phyloP scores from a whole-genome alignment of 2,113 vertebrate genomes.

The Sporophila hypoxantha region DNA sequence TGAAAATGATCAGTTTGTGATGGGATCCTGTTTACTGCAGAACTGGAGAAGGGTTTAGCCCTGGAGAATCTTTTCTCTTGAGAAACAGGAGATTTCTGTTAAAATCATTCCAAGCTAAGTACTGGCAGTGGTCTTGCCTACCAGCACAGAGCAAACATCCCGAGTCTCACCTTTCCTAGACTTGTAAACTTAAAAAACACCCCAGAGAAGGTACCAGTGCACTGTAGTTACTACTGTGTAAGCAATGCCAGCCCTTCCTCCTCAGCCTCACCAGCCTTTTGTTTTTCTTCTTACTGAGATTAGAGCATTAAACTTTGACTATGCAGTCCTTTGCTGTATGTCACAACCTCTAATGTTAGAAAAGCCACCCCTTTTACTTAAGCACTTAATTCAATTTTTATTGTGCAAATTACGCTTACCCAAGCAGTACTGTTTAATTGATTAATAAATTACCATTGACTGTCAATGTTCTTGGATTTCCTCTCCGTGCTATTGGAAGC shows the following conservation, averaged over 20 bases:
- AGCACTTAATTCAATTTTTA: constrained; percentile 66
- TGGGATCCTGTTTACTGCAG: not conserved
- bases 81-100: not conserved
- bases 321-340: not conserved
- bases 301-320: not conserved
- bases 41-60: not conserved
- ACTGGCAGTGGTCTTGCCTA: not conserved
- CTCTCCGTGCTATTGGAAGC: constrained; percentile 59
- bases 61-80: not conserved
- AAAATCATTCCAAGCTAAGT: not conserved
- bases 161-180: not conserved
- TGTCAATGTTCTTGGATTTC: constrained; percentile 52
- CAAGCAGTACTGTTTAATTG: constrained; percentile 62
- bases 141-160: not conserved
- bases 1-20: not conserved
- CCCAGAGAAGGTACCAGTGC: accelerated
- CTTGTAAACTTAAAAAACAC: not conserved
- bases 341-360: constrained; percentile 22
- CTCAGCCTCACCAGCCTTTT: not conserved
- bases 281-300: not conserved
- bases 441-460: constrained; percentile 69
- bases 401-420: constrained; percentile 64
- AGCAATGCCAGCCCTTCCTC: not conserved
- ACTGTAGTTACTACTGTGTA: not conserved
- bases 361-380: constrained; percentile 22